Conservation (phyloP, 1,140 invertebrate species). For the Zaprionus taronus region DNA sequence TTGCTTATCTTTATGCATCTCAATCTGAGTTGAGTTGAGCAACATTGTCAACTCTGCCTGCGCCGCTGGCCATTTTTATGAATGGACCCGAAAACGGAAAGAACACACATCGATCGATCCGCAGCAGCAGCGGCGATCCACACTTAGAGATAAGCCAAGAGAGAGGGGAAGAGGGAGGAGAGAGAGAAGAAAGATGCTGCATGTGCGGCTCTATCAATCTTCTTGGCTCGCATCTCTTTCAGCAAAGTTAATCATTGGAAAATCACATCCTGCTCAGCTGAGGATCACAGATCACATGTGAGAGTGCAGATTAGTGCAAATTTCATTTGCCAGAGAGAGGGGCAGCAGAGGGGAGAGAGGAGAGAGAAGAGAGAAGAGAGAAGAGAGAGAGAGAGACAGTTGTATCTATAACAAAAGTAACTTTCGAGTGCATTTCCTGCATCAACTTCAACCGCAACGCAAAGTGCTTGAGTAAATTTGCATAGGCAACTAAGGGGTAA, state of each 20-base stretch:
- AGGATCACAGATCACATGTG: constrained; percentile 30
- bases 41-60: constrained; percentile 77
- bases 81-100: constrained; percentile 46
- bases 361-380: neutral
- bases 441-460: constrained; percentile 46
- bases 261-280: constrained; percentile 76
- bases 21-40: constrained; percentile 61
- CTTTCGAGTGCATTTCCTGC: constrained; percentile 45
- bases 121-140: constrained; percentile 60
- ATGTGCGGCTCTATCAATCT: constrained; percentile 56
- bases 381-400: neutral
- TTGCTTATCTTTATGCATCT: constrained; percentile 77
- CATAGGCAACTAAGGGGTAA: constrained; percentile 47
- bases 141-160: constrained; percentile 64
- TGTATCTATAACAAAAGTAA: constrained; percentile 30
- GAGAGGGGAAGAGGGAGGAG: neutral
- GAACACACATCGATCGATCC: constrained; percentile 27
- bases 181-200: constrained; percentile 4
- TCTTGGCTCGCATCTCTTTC: constrained; percentile 52
- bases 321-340: constrained; percentile 66
- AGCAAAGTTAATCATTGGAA: constrained; percentile 81
- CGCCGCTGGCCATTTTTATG: constrained; percentile 60
- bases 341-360: neutral
- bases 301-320: constrained; percentile 67
- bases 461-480: constrained; percentile 72